Conservation (phyloP, 2,888 invertebrate species). For the Ypsolopha sequella region DNA sequence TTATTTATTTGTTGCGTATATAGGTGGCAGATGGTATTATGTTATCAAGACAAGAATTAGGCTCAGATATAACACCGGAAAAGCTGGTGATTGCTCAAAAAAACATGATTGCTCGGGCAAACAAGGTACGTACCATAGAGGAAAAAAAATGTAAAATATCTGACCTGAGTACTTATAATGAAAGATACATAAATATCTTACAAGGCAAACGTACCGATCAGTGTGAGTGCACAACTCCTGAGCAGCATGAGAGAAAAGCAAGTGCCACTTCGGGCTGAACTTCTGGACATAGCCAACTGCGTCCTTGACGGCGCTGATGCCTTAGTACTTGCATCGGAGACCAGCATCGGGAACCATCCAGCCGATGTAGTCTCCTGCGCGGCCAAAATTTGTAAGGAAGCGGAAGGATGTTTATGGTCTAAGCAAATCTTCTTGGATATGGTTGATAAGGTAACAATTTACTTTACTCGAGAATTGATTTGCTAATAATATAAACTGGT, state of each 20-base stretch:
- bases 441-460: conserved; percentile 38
- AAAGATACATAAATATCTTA: conserved; percentile 3
- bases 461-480: neutral
- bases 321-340: conserved; percentile 78
- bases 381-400: conserved; percentile 73
- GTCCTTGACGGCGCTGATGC: conserved; percentile 80
- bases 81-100: conserved; percentile 68
- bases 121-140: conserved; percentile 27
- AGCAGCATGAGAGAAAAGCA: conserved; percentile 41
- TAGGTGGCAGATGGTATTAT: conserved; percentile 74
- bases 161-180: neutral
- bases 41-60: conserved; percentile 73
- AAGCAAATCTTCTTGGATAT: conserved; percentile 50
- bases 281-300: conserved; percentile 79
- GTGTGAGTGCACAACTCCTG: conserved; percentile 40
- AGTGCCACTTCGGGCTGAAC: conserved; percentile 69
- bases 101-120: conserved; percentile 62
- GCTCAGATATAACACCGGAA: conserved; percentile 57
- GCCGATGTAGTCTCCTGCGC: conserved; percentile 52
- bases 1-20: too few species aligned
- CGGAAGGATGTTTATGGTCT: conserved; percentile 77
- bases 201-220: conserved; percentile 40
- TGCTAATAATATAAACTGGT: too few species aligned
- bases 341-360: conserved; percentile 75
- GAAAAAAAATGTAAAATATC: neutral